Conservation (phyloP, 2,113 vertebrate genomes). For the Syngnathus floridae region DNA sequence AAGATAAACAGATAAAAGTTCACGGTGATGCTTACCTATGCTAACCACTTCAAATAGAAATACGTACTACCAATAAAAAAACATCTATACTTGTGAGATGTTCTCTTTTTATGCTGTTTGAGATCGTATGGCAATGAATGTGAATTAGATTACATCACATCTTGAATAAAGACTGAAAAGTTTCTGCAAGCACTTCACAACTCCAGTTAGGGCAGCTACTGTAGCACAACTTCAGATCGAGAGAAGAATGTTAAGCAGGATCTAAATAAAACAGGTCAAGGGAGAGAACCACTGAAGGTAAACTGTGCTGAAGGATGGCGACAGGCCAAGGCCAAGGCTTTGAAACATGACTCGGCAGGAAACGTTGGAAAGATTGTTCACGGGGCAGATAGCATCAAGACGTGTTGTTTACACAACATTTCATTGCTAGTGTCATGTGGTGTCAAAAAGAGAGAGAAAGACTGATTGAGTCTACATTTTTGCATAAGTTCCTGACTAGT, state of each 20-base stretch:
- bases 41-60: too few relatives aligned
- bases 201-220: neutral
- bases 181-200: neutral
- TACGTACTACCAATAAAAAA: too few relatives aligned
- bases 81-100: too few relatives aligned
- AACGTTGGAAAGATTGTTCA: constrained; percentile 10
- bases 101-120: too few relatives aligned
- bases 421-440: constrained; percentile 7
- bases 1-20: too few relatives aligned
- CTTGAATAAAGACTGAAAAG: neutral
- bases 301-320: constrained; percentile 16
- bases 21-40: too few relatives aligned
- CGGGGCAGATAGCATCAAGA: constrained; percentile 40
- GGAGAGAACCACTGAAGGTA: constrained; percentile 6
- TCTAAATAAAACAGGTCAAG: neutral
- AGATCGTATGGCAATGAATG: too few relatives aligned
- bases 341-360: constrained; percentile 44
- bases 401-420: constrained; percentile 38
- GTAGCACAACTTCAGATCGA: neutral
- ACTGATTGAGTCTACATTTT: too few relatives aligned
- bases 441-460: too few relatives aligned
- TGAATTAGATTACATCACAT: neutral
- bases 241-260: neutral
- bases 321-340: constrained; percentile 10
- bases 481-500: too few relatives aligned